Percentiles rank a stretch among this genome's conserved stretches.
phyloP scores from a whole-genome alignment of 2,797 vertebrate species.

The Muscicapa striata region DNA sequence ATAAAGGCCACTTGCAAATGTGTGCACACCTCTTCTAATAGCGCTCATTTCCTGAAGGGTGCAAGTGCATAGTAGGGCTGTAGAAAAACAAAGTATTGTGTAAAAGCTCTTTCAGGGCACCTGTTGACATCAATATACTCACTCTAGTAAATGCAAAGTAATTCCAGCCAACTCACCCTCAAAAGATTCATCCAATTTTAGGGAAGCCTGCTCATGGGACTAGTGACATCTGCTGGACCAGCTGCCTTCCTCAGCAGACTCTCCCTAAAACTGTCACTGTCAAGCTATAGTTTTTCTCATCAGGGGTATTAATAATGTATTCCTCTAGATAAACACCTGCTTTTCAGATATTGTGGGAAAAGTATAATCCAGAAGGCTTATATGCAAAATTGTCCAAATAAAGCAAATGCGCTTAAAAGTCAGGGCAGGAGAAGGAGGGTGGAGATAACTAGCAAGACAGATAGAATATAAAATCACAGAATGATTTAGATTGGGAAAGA shows the following conservation, averaged over 20 bases:
- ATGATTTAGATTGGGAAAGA: neutral
- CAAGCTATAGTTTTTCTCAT: neutral
- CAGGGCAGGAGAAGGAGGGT: neutral
- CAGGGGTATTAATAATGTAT: neutral
- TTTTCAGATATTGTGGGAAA: neutral
- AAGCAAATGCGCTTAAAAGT: neutral
- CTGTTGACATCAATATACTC: neutral
- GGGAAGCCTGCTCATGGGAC: neutral
- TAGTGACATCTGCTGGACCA: accelerated
- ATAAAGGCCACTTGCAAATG: neutral
- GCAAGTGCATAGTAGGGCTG: neutral
- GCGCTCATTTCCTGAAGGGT: neutral
- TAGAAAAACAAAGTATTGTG: neutral
- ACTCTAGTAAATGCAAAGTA: neutral
- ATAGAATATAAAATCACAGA: neutral
- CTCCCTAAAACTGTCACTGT: neutral
- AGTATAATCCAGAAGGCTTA: neutral
- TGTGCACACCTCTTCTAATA: neutral
- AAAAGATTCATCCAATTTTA: neutral
- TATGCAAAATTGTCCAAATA: neutral
- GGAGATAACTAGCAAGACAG: neutral
- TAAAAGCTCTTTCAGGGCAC: neutral
- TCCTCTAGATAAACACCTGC: neutral
- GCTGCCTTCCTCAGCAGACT: neutral
- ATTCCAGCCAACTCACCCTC: neutral